Evolutionary conservation across 2,797 vertebrate genomes (phyloP).

Genomic region (Myripristis murdjan): DNA sequence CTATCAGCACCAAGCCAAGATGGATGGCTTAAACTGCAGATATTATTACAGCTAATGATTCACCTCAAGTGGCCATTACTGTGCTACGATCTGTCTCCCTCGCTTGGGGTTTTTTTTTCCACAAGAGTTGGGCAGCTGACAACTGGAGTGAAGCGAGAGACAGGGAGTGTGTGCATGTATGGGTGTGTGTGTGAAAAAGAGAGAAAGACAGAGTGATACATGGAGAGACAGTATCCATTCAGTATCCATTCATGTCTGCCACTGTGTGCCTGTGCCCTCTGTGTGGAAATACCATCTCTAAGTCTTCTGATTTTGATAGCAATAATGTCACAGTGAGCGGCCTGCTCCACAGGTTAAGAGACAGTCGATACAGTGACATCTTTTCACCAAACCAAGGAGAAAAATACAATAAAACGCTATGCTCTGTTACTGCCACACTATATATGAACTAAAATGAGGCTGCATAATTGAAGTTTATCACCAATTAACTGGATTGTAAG

Average conservation of each 20-base stretch:
- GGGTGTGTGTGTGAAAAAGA: neutral
- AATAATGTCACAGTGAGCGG: constrained; percentile 18
- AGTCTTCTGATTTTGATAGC: constrained; percentile 32
- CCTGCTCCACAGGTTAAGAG: constrained; percentile 19
- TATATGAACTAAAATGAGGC: constrained; percentile 6
- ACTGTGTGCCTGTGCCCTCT: constrained; percentile 27
- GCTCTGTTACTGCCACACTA: neutral
- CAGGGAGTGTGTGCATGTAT: neutral
- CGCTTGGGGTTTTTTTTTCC: constrained; percentile 36
- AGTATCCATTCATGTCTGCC: constrained; percentile 40
- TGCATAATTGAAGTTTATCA: constrained; percentile 26
- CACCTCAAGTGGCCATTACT: constrained; percentile 83
- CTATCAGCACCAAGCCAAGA: constrained; percentile 66
- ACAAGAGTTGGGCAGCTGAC: constrained; percentile 42
- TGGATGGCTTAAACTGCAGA: constrained; percentile 78
- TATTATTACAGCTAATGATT: constrained; percentile 87
- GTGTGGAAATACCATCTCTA: constrained; percentile 31
- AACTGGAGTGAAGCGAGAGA: constrained; percentile 40
- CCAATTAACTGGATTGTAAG: constrained; percentile 8
- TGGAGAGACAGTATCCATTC: constrained; percentile 26
- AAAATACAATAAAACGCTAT: neutral
- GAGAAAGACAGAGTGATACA: neutral
- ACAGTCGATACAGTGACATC: constrained; percentile 1
- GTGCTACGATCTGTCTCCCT: constrained; percentile 68
- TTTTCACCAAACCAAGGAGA: neutral